Evolutionary conservation across 2,797 vertebrate species (phyloP), one percentile per base, ranked within the genome.

Genomic region (Lemur catta): DNA sequence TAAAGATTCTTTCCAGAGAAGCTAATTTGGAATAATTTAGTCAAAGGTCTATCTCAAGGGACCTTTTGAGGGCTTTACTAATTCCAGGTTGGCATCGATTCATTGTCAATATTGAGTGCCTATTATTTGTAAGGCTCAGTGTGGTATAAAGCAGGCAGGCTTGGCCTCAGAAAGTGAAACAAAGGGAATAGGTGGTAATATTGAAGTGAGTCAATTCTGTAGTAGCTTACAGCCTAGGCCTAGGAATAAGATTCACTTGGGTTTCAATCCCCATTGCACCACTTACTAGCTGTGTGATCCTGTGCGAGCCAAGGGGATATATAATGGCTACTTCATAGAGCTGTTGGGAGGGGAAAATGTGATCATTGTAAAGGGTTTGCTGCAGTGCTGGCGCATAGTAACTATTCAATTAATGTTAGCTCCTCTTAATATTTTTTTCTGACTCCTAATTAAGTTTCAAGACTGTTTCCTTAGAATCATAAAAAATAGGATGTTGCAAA

Each of bases 21-120:
- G 76, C n/a, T 87, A 92, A 94, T 91, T 91, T 91, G 69, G 89
- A 96, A 95, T 85, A 78, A 93, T 84, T 52, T 67, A 81, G 50
- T 28, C 69, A 89, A 82, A 93, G 91, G 38, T 57, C 33, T 92
- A 59, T 86, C 63, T 95, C 89, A 79, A 95, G 93, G 63, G 78
- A 92, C 7, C 5, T 59, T 94, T 91, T 61, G 81, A 94, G 75
- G 24, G 26, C 18, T 80, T 81, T 90, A 33, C 67, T 96, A 59
- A 94, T 63, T 85, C 50, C 46, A 86, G 35, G 41, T 89, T 91
- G 79, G 9, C 52, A 85, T 81, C 46, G 88, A 63, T 89, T 94
- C 52, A 57, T 46, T 93, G 87, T 61, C 78, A 86, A 38, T 85
- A 90, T 61, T 30, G 82, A 96, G 33, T 67, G 69, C 14, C 24